Percentiles rank a stretch among this genome's conserved stretches.
These are phyloP conservation scores for Shinisaurus crocodilurus DNA, from an alignment of 2,113 vertebrate genomes.

Conservation along the genomic window DNA sequence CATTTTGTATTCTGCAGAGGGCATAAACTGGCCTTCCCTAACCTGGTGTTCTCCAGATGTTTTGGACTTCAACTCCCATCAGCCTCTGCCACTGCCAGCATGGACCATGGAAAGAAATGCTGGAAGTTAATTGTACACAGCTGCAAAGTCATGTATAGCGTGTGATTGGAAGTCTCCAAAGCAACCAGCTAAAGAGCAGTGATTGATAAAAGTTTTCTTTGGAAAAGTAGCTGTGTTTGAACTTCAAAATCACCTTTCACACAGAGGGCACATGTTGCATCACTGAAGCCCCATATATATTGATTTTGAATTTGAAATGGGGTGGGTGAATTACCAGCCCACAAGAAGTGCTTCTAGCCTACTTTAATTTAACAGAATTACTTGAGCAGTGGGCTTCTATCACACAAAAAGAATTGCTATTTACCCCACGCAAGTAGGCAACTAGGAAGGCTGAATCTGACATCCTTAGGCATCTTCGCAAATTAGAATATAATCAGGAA, in stretches of 20 bases:
- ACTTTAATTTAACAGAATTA: background rate
- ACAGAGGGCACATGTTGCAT: background rate
- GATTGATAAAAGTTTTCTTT: too few relatives aligned
- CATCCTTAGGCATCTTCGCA: background rate
- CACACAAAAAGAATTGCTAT: background rate
- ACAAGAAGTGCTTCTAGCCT: background rate
- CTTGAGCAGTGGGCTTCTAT: background rate
- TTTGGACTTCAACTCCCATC: background rate
- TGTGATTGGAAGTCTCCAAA: too few relatives aligned
- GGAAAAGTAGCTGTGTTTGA: too few relatives aligned
- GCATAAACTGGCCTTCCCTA: background rate
- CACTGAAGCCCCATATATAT: too few relatives aligned
- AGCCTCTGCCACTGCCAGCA: background rate
- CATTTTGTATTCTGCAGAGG: background rate
- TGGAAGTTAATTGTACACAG: too few relatives aligned
- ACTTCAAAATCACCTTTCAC: too few relatives aligned
- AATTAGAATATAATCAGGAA: background rate
- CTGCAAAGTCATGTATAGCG: too few relatives aligned
- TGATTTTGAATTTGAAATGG: background rate
- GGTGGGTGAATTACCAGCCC: background rate
- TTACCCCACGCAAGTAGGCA: background rate
- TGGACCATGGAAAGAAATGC: background rate
- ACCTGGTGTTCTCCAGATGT: background rate
- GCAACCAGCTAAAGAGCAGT: too few relatives aligned
- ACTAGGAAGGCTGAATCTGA: background rate